Conservation (phyloP, 2,113 vertebrate genomes). For the Limanda limanda region DNA sequence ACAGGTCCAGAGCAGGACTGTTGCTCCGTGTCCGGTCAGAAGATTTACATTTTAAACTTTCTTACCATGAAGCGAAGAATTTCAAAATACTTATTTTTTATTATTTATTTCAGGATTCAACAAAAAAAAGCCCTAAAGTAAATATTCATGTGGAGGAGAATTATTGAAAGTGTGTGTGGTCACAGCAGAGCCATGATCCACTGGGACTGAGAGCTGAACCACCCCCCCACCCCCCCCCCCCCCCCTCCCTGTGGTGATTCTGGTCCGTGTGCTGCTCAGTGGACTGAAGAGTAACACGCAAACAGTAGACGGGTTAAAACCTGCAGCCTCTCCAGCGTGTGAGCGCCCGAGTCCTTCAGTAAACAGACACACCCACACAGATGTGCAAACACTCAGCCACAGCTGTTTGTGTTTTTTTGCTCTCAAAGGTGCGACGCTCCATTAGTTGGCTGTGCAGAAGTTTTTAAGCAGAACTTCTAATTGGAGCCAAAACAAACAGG, state of each 20-base stretch:
- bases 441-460: neutral
- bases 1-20: too few relatives aligned
- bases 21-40: too few relatives aligned
- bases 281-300: slow-evolving; percentile 40
- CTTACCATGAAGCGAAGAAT: too few relatives aligned
- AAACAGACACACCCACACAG: slow-evolving; percentile 53
- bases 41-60: too few relatives aligned
- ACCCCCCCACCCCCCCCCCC: neutral
- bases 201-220: neutral
- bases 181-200: neutral
- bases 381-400: slow-evolving; percentile 59
- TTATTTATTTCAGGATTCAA: too few relatives aligned
- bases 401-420: neutral
- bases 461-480: neutral
- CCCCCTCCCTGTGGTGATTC: too few relatives aligned
- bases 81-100: too few relatives aligned
- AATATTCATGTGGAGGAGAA: slow-evolving; percentile 11
- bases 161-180: neutral
- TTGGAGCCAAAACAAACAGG: too few relatives aligned
- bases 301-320: slow-evolving; percentile 41
- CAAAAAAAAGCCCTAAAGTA: neutral
- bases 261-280: slow-evolving; percentile 41
- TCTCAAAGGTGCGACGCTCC: neutral
- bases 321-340: slow-evolving; percentile 23
- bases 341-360: slow-evolving; percentile 3